Evolutionary conservation across 1,140 invertebrate genomes (phyloP), one percentile per base, ranked within the genome.

Genomic region (Drosophila lini): DNA sequence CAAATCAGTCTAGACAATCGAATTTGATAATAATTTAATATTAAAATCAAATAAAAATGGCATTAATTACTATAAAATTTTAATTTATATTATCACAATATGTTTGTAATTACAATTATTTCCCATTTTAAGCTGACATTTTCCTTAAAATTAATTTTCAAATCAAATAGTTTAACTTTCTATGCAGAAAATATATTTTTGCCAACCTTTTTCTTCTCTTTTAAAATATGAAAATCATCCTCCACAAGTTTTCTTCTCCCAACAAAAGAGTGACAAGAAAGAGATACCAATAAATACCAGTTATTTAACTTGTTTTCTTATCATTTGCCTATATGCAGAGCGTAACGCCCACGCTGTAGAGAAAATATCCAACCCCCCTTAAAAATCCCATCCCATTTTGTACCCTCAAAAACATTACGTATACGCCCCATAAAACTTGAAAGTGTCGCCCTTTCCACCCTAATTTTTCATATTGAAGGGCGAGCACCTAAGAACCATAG

Each of bases 341-440:
- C 74, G 32, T 34, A 71, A 53, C 44, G 70, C 53, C 32, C 73
- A 45, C 53, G 3, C 31, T 28, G 7, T n/a, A 34, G 47, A 10
- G 10, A 0, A 25, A 25, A 0, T 42, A 5, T 10, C 15, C 5
- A 10, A 53, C 19, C 52, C 31, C 19, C 4, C n/a, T 11, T 11
- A 34, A 2, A 34, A n/a, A 38, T n/a, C 19, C 41, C 50, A 7
- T 38, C 25, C n/a, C 34, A 48, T 41, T 58, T 70, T 31, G 25
- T 38, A 71, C 42, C 22, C n/a, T 19, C 25, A 25, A n/a, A 32
- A 32, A 52, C 50, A 79, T 73, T 48, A 32, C 77, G 63, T 55
- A 80, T 80, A 80, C 77, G 77, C 77, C 77, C 69, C 77, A 74
- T 80, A 80, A 61, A 74, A 71, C 69, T 71, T 71, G 53, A 73